Percentiles rank a stretch among this genome's conserved stretches.
These are phyloP conservation scores for Ceuthmochares aereus DNA, from an alignment of 2,113 vertebrate species.

Conservation along the genomic window DNA sequence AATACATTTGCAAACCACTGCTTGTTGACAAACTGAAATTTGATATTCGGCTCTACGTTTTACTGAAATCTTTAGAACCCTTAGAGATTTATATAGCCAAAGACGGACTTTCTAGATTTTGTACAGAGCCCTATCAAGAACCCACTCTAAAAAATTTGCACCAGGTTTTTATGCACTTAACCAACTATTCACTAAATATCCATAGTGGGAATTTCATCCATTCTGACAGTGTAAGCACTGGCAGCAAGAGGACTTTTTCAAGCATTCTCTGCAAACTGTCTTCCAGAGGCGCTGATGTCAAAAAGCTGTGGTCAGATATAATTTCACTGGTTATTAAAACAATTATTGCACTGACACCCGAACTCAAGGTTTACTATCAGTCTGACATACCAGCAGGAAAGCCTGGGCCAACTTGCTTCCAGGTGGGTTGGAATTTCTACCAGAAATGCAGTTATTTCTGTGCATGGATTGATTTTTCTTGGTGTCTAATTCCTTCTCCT, in stretches of 20 bases:
- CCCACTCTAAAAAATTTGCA: constrained; percentile 91
- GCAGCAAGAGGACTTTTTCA: constrained; percentile 96
- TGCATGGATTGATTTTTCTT: not conserved
- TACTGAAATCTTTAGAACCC: constrained; percentile 92
- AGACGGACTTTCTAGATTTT: constrained; percentile 96
- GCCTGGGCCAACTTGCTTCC: constrained; percentile 95
- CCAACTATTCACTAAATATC: constrained; percentile 96
- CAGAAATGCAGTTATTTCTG: not conserved
- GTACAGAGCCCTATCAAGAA: constrained; percentile 96
- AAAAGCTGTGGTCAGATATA: constrained; percentile 96
- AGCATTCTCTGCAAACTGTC: constrained; percentile 90
- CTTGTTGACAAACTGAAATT: constrained; percentile 97
- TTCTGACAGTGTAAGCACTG: constrained; percentile 89
- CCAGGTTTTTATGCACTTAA: constrained; percentile 97
- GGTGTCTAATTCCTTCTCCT: not conserved
- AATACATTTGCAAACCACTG: constrained; percentile 92
- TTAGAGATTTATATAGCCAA: constrained; percentile 97
- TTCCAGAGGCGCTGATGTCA: constrained; percentile 90
- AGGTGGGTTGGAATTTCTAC: constrained; percentile 78
- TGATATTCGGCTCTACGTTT: constrained; percentile 95
- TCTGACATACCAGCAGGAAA: constrained; percentile 93
- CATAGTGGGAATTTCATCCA: constrained; percentile 94
- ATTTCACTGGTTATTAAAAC: constrained; percentile 97
- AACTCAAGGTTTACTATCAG: constrained; percentile 93
- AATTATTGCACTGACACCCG: constrained; percentile 92